Evolutionary conservation across 2,888 invertebrate species (phyloP).

Genomic region (Lacanobia wlatinum): DNA sequence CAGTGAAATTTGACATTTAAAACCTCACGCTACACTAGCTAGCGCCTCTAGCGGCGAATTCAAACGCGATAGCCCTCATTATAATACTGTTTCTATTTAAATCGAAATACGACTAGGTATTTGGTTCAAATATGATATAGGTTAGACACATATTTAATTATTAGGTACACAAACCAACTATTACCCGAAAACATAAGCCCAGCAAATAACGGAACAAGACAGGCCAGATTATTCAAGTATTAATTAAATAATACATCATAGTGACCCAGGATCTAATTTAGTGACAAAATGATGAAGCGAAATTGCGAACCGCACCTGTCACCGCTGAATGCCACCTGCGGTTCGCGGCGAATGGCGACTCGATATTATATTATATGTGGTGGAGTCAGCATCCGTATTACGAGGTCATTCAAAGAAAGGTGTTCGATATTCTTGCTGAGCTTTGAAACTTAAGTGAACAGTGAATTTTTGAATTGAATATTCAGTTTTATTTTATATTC

Average conservation of each 20-base stretch:
- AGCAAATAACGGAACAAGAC: constrained; percentile 13
- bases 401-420: constrained; percentile 14
- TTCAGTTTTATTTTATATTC: not conserved
- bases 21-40: too few species aligned
- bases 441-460: constrained; percentile 3
- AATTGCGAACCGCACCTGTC: constrained; percentile 53
- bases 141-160: constrained; percentile 18
- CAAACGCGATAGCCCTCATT: too few species aligned
- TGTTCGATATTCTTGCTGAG: constrained; percentile 28
- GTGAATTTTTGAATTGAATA: not conserved
- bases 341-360: constrained; percentile 30
- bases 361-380: constrained; percentile 21
- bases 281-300: constrained; percentile 59
- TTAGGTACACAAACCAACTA: not conserved
- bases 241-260: constrained; percentile 57
- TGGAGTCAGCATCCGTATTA: constrained; percentile 19
- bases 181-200: constrained; percentile 10
- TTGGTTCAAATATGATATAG: not conserved
- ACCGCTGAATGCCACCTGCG: constrained; percentile 53
- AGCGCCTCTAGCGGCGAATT: too few species aligned
- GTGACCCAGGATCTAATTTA: constrained; percentile 48
- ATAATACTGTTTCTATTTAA: too few species aligned
- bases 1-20: too few species aligned
- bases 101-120: not conserved
- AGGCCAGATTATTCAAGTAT: constrained; percentile 49